Evolutionary conservation across 2,113 vertebrate species (phyloP), one percentile per base, ranked within the genome.

Genomic region (Hippocampus mohnikei): DNA sequence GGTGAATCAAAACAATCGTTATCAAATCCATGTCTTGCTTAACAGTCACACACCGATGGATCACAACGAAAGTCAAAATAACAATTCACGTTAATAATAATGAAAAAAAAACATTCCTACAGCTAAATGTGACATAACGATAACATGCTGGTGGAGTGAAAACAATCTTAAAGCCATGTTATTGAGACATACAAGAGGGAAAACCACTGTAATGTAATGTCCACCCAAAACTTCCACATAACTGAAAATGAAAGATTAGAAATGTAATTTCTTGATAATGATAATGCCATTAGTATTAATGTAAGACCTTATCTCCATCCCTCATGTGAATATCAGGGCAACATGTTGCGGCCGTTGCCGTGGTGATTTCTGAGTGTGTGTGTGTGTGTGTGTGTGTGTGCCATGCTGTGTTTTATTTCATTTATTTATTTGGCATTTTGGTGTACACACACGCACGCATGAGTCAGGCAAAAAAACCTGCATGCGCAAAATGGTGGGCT

Each of bases 331-430:
- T 64, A 42, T 64, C 21, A 41, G 18, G 8, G 29, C 29, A 42
- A 41, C 37, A 41, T 65, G 77, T 64, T 67, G 76, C 66, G 77
- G 82, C 76, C 65, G 88, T 90, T 90, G 85, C 86, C 79, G 29
- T 90, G 90, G 88, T 79, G 90, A 91, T 87, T 78, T 78, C 59
- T 63, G 58, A 50, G 56, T 18, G 58, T 63, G 56, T 55, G 58
- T 63, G 56, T 55, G 55, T n/a, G 53, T 20, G 29, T 29, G 29
- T 33, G 29, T 33, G 29, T 33, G 29, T 33, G 29, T 33, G 37
- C 37, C 66, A 58, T 58, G 62, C 71, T 73, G 73, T 69, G 70
- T 69, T 84, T 82, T 68, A 15, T 44, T 64, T 46, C 58, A 42
- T 23, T 46, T 41, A 37, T 37, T n/a, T 42, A 44, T 25, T 9